Percentiles rank a stretch among this genome's conserved stretches.
Conservation (phyloP, 2,113 vertebrate genomes). For the Zosterops borbonicus region DNA sequence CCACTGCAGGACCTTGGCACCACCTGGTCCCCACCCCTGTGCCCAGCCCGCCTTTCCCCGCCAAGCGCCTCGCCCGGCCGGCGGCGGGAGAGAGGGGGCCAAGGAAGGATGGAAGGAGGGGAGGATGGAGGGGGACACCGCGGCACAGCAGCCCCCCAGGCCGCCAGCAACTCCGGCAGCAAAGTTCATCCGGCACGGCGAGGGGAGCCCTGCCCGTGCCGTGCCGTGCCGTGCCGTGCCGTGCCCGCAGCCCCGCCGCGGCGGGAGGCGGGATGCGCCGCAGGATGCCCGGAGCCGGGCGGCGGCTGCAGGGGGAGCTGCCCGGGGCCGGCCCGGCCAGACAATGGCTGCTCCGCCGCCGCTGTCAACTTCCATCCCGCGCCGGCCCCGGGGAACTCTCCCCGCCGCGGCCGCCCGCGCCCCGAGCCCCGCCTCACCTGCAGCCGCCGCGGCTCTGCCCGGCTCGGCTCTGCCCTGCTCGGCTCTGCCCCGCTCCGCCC, state of each 20-base stretch:
- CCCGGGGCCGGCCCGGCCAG: not conserved
- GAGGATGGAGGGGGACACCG: not conserved
- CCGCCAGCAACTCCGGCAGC: not conserved
- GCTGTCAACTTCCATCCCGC: constrained; percentile 9
- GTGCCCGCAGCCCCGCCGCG: not conserved
- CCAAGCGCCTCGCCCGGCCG: not conserved
- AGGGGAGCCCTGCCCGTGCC: not conserved
- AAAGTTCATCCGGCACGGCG: not conserved
- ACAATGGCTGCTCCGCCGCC: constrained; percentile 20
- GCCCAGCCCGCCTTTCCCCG: not conserved
- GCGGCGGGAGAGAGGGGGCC: not conserved
- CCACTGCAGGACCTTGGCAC: not conserved
- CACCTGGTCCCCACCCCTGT: not conserved
- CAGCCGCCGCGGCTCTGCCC: no score
- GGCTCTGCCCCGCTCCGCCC: no score
- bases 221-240: not conserved
- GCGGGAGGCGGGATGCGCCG: not conserved
- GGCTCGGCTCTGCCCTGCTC: no score
- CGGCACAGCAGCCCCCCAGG: not conserved
- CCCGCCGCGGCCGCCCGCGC: no score
- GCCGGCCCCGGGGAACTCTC: no score
- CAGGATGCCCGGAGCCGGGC: not conserved
- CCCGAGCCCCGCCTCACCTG: no score
- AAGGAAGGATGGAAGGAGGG: not conserved
- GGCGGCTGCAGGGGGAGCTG: not conserved